A percentile compares a stretch with the other conserved stretches of the same genome.
phyloP scores from a whole-genome alignment of 2,888 invertebrate genomes.

The Brenthis hecate region DNA sequence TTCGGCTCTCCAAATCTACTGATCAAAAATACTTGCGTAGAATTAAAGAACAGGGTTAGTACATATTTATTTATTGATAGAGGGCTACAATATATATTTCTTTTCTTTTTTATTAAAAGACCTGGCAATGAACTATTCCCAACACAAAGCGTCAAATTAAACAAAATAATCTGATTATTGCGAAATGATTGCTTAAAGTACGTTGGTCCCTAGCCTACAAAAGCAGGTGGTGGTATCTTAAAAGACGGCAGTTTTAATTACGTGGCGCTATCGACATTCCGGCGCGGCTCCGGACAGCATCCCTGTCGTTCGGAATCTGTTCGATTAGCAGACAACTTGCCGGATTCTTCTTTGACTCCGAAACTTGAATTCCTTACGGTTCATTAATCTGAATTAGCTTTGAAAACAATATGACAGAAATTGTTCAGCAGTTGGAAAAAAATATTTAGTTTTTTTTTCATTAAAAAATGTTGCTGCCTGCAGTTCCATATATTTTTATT shows the following conservation, averaged over 20 bases:
- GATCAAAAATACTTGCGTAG: no score
- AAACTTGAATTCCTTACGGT: conserved; percentile 33
- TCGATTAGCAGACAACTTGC: conserved; percentile 65
- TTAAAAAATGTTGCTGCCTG: no score
- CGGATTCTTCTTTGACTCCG: conserved; percentile 54
- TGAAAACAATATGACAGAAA: conserved; percentile 24
- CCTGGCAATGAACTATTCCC: no score
- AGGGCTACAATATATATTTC: no score
- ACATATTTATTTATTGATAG: no score
- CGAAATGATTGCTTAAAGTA: no score
- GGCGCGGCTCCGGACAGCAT: conserved; percentile 47
- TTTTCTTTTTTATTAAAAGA: no score
- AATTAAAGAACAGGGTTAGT: no score
- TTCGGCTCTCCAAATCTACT: no score
- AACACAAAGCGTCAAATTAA: no score
- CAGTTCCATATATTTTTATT: background rate
- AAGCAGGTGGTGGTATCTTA: conserved; percentile 60
- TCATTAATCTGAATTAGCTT: conserved; percentile 37
- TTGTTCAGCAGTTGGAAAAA: conserved; percentile 18
- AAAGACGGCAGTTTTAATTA: conserved; percentile 74
- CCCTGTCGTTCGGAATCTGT: conserved; percentile 63
- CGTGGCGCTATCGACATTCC: conserved; percentile 68
- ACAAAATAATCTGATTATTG: no score
- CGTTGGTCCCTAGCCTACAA: conserved; percentile 46
- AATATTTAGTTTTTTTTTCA: no score